Evolutionary conservation across 1,140 invertebrate genomes (phyloP).

Genomic region (Drosophila pectinifera): DNA sequence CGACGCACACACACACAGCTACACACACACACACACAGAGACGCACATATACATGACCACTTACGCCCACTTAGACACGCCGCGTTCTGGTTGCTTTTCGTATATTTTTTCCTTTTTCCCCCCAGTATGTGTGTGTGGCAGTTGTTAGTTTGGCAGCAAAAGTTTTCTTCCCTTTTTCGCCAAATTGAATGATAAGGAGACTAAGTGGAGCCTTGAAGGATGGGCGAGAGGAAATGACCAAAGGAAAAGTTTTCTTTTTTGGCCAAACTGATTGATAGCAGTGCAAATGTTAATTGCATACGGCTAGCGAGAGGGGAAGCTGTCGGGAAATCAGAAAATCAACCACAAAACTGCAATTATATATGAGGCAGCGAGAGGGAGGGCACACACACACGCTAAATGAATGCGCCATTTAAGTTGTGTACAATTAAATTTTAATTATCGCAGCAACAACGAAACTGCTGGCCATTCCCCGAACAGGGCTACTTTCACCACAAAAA

Average conservation of each 20-base stretch:
- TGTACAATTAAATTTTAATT: conserved; percentile 78
- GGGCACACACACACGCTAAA: conserved; percentile 35
- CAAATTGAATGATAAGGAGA: conserved; percentile 77
- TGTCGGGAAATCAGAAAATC: conserved; percentile 3
- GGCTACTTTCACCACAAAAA: conserved; percentile 20
- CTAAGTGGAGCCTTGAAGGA: conserved; percentile 1
- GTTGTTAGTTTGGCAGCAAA: conserved; percentile 74
- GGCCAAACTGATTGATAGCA: conserved; percentile 70
- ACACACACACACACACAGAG: conserved; percentile 18
- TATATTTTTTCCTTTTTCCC: conserved; percentile 14
- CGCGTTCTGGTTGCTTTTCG: conserved; percentile 54
- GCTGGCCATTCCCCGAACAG: neutral
- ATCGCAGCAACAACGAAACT: conserved; percentile 32
- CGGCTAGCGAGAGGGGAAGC: conserved; percentile 15
- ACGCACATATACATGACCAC: conserved; percentile 50
- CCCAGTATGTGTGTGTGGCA: conserved; percentile 17
- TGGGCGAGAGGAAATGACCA: conserved; percentile 40
- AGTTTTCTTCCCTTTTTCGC: conserved; percentile 58
- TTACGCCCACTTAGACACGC: conserved; percentile 65
- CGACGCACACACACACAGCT: conserved; percentile 26
- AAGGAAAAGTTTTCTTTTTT: conserved; percentile 64
- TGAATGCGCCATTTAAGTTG: conserved; percentile 73
- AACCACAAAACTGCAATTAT: conserved; percentile 72
- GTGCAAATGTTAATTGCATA: conserved; percentile 79
- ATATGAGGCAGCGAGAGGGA: conserved; percentile 37